Evolutionary conservation across 2,888 invertebrate species (phyloP).

Genomic region (Psococerastis gibbosa): DNA sequence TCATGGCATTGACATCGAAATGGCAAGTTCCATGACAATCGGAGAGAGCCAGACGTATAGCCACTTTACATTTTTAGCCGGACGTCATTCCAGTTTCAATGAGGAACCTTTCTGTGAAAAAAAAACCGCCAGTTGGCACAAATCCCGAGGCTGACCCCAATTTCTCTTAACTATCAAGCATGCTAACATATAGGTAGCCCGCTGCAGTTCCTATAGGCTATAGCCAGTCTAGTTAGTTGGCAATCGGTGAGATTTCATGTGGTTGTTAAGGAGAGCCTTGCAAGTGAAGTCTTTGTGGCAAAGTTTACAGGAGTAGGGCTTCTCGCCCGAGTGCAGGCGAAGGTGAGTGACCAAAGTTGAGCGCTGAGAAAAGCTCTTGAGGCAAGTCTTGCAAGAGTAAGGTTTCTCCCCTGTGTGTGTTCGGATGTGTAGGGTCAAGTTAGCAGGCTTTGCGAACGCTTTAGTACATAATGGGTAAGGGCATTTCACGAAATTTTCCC

Average conservation of each 20-base stretch:
- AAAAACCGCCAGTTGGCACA: too few relatives aligned
- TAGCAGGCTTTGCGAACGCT: conserved; percentile 28
- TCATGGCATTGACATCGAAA: too few relatives aligned
- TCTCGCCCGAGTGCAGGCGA: conserved; percentile 29
- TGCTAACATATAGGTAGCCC: too few relatives aligned
- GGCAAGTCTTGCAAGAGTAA: conserved; percentile 30
- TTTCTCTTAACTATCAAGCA: too few relatives aligned
- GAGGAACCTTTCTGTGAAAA: too few relatives aligned
- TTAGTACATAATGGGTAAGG: conserved; percentile 30
- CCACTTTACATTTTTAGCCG: too few relatives aligned
- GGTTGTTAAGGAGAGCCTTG: conserved; percentile 27
- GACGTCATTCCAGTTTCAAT: too few relatives aligned
- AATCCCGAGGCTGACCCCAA: too few relatives aligned
- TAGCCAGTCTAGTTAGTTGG: too few relatives aligned
- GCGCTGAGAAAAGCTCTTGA: conserved; percentile 32
- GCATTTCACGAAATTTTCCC: conserved; percentile 34
- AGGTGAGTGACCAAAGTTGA: conserved; percentile 32
- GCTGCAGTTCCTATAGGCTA: too few relatives aligned
- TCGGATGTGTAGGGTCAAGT: conserved; percentile 27
- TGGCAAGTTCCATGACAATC: too few relatives aligned
- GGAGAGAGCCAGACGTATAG: too few relatives aligned
- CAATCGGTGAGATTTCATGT: conserved; percentile 18
- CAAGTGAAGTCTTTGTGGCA: conserved; percentile 29
- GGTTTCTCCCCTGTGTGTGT: conserved; percentile 32
- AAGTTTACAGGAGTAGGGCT: conserved; percentile 27